Evolutionary conservation across 2,113 vertebrate genomes (phyloP), one percentile per base, ranked within the genome.

Genomic region (Myiozetetes cayanensis): DNA sequence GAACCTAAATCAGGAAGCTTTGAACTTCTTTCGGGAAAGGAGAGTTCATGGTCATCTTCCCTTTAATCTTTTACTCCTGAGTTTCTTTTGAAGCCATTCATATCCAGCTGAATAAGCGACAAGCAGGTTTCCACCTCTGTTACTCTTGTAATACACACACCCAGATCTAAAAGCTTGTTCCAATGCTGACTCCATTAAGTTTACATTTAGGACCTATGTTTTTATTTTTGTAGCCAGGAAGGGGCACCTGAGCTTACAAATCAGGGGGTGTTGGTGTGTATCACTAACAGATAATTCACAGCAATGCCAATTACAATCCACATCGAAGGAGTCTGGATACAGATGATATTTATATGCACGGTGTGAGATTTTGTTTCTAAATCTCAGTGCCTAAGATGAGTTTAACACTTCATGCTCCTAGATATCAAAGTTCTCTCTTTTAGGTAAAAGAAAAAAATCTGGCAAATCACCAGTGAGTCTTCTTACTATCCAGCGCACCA

Each of bases 71-170:
- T 37, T 67, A 70, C 71, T 96, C 93, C 46, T 33, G 35, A 65
- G 67, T 75, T 97, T 82, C 94, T 96, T 97, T 97, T 97, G 96
- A 97, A 97, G 97, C n/a, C 23, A 35, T 89, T 94, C 81, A 19
- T 66, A 90, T 55, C 94, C 90, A 90, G 92, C 74, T 53, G 46
- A 47, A 84, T 65, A 97, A 95, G 94, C 90, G 93, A 94, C 93
- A 88, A 71, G 87, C 83, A 82, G 72, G 66, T 93, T 96, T 86
- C 80, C 90, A 75, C 72, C 91, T 90, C 87, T 95, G 85, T 50
- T 53, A 8, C 61, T 80, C 81, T 50, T 70, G 86, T 94, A 85
- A 89, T 59, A 37, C 37, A 71, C 30, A 61, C 35, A 89, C 93
- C 87, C 84, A 95, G 79, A 85, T 78, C 90, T 96, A 61, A 95